A percentile compares a stretch with the other conserved stretches of the same genome.
phyloP scores from a whole-genome alignment of 2,113 vertebrate species.

The Thunnus maccoyii region DNA sequence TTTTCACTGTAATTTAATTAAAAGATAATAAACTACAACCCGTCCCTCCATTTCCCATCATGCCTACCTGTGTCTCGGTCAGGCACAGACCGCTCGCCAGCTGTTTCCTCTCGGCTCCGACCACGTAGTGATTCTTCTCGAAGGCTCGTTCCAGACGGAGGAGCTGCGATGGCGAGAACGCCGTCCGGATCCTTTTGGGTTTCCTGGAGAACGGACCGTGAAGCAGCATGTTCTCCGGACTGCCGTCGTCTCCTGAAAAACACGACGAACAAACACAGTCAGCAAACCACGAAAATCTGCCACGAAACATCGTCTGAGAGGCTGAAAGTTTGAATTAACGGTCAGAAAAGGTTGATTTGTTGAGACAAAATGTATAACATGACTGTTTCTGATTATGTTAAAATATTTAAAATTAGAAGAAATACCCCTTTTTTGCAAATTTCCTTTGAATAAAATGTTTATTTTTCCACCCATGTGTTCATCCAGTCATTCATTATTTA shows the following conservation, averaged over 20 bases:
- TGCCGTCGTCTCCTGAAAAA: slow-evolving; percentile 82
- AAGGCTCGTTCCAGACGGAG: slow-evolving; percentile 86
- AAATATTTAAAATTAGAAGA: no score
- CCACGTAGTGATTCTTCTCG: slow-evolving; percentile 89
- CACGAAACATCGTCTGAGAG: background rate
- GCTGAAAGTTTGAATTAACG: no score
- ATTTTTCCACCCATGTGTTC: no score
- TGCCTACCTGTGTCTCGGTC: slow-evolving; percentile 86
- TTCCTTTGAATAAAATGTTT: no score
- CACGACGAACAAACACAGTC: slow-evolving; percentile 2
- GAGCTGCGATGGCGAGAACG: slow-evolving; percentile 88
- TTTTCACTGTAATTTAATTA: no score
- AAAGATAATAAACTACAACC: background rate
- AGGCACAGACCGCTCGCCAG: slow-evolving; percentile 87
- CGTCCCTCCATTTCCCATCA: slow-evolving; percentile 1
- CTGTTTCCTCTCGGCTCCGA: slow-evolving; percentile 89
- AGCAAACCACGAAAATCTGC: background rate
- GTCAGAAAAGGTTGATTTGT: no score
- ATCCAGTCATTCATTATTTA: no score
- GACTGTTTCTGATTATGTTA: no score
- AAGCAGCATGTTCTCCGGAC: slow-evolving; percentile 84
- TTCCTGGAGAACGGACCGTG: slow-evolving; percentile 86
- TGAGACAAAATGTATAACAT: no score
- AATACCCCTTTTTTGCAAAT: no score
- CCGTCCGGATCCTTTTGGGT: slow-evolving; percentile 86